A percentile compares a stretch with the other conserved stretches of the same genome.
phyloP scores from a whole-genome alignment of 2,113 vertebrate genomes.

The Gymnorhina tibicen region DNA sequence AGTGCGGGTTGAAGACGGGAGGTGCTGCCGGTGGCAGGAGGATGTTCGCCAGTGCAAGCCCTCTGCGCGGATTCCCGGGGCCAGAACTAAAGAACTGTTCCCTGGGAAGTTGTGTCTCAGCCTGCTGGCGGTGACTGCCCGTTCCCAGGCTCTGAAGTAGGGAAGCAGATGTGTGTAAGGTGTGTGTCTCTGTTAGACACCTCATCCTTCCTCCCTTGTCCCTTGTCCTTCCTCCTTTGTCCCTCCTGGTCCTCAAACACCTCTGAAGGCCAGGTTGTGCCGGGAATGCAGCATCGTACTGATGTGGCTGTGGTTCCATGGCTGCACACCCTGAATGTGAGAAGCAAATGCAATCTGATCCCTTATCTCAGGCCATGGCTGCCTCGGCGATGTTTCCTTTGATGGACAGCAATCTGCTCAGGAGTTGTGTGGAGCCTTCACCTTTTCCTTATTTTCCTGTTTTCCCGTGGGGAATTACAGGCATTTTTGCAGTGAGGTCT shows the following conservation, averaged over 20 bases:
- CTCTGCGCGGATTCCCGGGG: rapidly evolving
- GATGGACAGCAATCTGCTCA: background rate
- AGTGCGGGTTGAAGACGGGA: rapidly evolving
- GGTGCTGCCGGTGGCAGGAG: rapidly evolving
- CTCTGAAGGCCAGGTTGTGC: rapidly evolving
- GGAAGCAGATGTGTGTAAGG: background rate
- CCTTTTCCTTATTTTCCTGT: background rate
- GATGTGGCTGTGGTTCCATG: rapidly evolving
- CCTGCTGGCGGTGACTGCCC: rapidly evolving
- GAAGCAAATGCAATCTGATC: background rate
- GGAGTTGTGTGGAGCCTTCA: background rate
- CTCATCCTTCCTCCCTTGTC: background rate
- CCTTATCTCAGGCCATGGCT: background rate
- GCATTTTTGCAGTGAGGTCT: background rate
- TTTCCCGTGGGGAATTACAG: background rate
- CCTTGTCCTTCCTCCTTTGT: background rate
- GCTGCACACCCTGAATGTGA: background rate
- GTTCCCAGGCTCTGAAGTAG: rapidly evolving
- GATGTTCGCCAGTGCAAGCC: rapidly evolving
- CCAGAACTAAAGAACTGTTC: rapidly evolving
- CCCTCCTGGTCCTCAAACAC: background rate
- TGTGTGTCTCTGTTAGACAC: rapidly evolving
- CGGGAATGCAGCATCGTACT: rapidly evolving
- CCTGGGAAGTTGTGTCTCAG: rapidly evolving
- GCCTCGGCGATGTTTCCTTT: background rate